A percentile compares a stretch with the other conserved stretches of the same genome.
Conservation (phyloP, 2,113 vertebrate species). For the Lagopus muta region DNA sequence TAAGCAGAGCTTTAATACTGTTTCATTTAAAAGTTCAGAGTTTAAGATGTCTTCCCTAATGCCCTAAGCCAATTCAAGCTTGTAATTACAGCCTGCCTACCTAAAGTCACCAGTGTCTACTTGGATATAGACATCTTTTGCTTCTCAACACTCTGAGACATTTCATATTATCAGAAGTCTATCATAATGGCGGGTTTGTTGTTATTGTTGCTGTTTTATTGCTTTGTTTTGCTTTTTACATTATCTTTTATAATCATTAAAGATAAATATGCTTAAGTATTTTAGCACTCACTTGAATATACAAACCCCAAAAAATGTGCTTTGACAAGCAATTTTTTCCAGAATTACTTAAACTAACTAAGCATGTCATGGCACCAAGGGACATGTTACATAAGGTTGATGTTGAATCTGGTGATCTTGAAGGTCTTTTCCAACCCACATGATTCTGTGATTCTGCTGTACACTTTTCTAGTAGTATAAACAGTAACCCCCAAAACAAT, state of each 20-base stretch:
- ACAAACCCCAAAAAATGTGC: neutral
- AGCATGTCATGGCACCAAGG: neutral
- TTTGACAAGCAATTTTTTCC: neutral
- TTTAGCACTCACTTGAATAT: neutral
- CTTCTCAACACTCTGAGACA: neutral
- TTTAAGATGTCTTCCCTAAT: neutral
- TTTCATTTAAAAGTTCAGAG: neutral
- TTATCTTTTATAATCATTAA: neutral
- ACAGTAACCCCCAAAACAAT: neutral
- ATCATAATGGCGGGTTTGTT: neutral
- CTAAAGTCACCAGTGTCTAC: rapidly evolving
- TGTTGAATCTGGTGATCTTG: too few species aligned
- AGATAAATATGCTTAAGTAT: neutral
- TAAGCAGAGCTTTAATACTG: neutral
- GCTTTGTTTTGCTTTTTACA: neutral
- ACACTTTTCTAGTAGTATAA: neutral
- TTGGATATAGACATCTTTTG: neutral
- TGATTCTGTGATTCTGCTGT: neutral
- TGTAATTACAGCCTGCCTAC: neutral
- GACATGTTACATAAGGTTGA: too few species aligned
- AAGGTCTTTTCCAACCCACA: too few species aligned
- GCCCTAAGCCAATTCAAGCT: neutral
- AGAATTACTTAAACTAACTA: neutral
- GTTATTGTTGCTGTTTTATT: neutral
- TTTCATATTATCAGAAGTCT: neutral